Evolutionary conservation across 2,888 invertebrate species (phyloP), one percentile per base, ranked within the genome.

Genomic region (Meliscaeva auricollis): DNA sequence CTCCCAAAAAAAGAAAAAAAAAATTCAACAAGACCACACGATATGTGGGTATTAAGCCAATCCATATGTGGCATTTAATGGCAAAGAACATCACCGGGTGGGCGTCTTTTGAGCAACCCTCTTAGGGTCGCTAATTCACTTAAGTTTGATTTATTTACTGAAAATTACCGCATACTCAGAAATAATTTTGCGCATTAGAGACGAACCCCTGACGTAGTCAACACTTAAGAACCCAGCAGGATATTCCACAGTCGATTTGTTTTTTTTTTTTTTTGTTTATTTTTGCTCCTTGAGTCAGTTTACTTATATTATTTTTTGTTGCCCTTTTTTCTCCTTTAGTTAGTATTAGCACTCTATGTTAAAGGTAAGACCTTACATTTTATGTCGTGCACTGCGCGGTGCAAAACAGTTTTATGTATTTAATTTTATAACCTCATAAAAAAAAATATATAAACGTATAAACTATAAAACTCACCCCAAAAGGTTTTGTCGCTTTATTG

Each of bases 171-270:
- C 87, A 82, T 73, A 81, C 81, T 77, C 76, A 69, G 76, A 77
- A 76, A 82, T 87, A 73, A 87, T 87, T 87, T 82, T 87, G 77
- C 82, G 74, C 82, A 82, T 87, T 82, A 87, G 82, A 82, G 22
- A 66, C 69, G 66, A 87, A 82, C 82, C 82, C 82, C 82, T 87
- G 81, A 82, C 73, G 85, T 87, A 89, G 87, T 88, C 87, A 89
- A 88, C 89, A 89, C 89, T 88, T 89, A 88, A 89, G 88, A 88
- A 87, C 89, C 77, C 89, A 89, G 89, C 89, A 88, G 88, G 89
- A 89, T 60, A 79, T 68, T 79, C 80, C 52, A 62, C 73, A 75
- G 75, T 62, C 78, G 78, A 83, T 87, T 87, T 79, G 83, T 87
- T 20, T 46, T 60, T 50, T 68, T 41, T 30, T 69, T 58, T 48